These are phyloP conservation scores for Galerucella pusilla DNA, from an alignment of 2,888 invertebrate species.

Conservation along the genomic window DNA sequence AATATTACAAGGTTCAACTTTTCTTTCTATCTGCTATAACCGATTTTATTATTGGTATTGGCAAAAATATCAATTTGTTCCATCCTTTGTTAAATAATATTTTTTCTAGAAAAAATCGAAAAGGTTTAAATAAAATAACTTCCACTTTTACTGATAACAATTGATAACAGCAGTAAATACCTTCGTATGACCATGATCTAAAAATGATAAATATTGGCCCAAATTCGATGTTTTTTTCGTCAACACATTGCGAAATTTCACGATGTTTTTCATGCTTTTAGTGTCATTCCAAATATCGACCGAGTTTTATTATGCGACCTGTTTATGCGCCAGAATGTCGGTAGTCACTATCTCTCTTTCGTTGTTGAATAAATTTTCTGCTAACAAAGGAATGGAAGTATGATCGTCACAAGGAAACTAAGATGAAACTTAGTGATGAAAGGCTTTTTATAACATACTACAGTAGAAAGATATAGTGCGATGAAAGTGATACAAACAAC, in stretches of 20 bases:
- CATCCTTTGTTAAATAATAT: too few relatives aligned
- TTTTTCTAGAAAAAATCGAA: too few relatives aligned
- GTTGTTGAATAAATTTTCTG: slow-evolving; percentile 24
- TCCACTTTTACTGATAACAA: too few relatives aligned
- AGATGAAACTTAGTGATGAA: not conserved
- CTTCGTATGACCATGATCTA: not conserved
- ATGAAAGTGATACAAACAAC: not conserved
- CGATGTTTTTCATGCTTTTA: not conserved
- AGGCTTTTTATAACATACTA: slow-evolving; percentile 5
- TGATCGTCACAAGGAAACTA: slow-evolving; percentile 14
- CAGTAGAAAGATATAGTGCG: not conserved
- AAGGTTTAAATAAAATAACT: too few relatives aligned
- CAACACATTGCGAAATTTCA: not conserved
- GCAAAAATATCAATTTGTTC: too few relatives aligned
- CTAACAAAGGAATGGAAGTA: slow-evolving; percentile 7
- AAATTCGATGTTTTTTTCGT: not conserved
- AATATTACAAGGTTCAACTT: too few relatives aligned
- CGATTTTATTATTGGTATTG: too few relatives aligned
- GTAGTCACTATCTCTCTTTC: slow-evolving; percentile 22
- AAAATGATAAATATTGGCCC: slow-evolving; percentile 1
- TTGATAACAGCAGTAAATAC: too few relatives aligned
- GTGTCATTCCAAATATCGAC: slow-evolving; percentile 32
- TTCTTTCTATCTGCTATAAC: too few relatives aligned
- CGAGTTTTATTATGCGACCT: slow-evolving; percentile 34
- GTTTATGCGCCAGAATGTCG: slow-evolving; percentile 37